Evolutionary conservation across 2,888 invertebrate genomes (phyloP).

Genomic region (Cantharis rustica): DNA sequence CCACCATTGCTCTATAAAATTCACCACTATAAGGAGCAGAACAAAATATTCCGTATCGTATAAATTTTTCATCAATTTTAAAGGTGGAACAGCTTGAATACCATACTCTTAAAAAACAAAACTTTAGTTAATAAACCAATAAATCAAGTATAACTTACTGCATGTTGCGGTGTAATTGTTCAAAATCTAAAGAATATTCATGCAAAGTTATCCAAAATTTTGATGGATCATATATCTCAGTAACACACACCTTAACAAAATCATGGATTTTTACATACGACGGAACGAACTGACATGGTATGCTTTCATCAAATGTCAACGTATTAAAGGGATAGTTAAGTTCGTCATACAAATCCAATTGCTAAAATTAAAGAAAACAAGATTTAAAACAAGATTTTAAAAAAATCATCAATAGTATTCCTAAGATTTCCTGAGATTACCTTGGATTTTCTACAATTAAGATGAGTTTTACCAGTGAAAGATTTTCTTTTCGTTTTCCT

Average conservation of each 20-base stretch:
- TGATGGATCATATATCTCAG: neutral
- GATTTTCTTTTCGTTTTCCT: too few species aligned
- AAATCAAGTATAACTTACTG: neutral
- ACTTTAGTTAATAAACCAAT: neutral
- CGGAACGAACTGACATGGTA: neutral
- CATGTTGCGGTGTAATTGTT: neutral
- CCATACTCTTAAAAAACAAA: neutral
- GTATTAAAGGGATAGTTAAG: neutral
- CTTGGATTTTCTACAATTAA: too few species aligned
- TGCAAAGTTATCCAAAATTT: neutral
- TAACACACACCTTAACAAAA: neutral
- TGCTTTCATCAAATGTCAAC: neutral
- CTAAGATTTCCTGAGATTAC: too few species aligned
- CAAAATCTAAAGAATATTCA: neutral
- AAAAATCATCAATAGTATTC: too few species aligned
- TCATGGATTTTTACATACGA: neutral
- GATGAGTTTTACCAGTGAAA: too few species aligned
- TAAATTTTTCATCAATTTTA: neutral
- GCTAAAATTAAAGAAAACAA: neutral
- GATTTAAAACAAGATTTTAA: too few species aligned
- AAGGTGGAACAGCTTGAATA: neutral
- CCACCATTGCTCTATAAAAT: neutral
- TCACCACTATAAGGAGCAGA: neutral
- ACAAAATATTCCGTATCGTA: neutral
- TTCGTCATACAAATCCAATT: neutral